Conservation (phyloP, 2,797 vertebrate species). For the Mormyrus hasselquistii region DNA sequence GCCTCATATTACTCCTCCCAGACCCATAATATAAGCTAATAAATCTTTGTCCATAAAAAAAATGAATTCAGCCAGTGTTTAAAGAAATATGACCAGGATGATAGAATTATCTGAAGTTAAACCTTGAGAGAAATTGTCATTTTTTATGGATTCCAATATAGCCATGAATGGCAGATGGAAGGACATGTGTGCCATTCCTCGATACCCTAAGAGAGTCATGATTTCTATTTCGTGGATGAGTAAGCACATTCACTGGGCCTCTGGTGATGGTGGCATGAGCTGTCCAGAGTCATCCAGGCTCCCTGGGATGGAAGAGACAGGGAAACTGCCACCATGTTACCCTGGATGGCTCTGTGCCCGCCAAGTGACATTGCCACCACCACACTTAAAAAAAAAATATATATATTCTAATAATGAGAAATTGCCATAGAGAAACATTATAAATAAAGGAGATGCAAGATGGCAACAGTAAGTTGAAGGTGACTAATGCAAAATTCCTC, state of each 20-base stretch:
- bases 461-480: neutral
- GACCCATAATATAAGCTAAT: conserved; percentile 46
- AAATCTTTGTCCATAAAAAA: conserved; percentile 48
- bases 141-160: conserved; percentile 56
- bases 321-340: neutral
- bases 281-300: conserved; percentile 34
- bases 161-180: conserved; percentile 42
- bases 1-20: conserved; percentile 38
- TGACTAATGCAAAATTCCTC: neutral
- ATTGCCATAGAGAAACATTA: neutral
- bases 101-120: conserved; percentile 54
- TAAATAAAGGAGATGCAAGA: neutral
- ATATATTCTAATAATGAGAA: neutral
- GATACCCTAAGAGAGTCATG: conserved; percentile 42
- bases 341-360: neutral
- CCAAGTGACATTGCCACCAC: neutral
- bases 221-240: conserved; percentile 62
- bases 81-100: conserved; percentile 48
- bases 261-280: conserved; percentile 37
- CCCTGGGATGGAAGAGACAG: conserved; percentile 13
- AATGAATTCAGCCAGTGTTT: conserved; percentile 29
- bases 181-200: conserved; percentile 40
- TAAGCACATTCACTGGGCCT: conserved; percentile 50
- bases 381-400: neutral
- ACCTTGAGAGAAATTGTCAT: conserved; percentile 50